Base-by-base conservation (phyloP, 2,888 invertebrate species). In the Caenorhabditis parvicauda region DNA sequence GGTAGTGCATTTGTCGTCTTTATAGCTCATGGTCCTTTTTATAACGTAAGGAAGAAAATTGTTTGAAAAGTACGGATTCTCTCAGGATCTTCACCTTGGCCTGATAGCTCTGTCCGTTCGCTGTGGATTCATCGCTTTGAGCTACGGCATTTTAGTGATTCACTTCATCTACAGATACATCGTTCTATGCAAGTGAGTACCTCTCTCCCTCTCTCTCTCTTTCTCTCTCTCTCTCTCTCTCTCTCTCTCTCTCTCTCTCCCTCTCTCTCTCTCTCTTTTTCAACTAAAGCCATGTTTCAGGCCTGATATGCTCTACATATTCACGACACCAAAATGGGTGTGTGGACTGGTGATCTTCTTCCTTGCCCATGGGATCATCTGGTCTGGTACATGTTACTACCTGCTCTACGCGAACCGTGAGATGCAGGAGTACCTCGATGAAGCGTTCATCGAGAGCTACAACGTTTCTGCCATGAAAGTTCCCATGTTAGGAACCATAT, bases 161-260 rank as follows among this genome's bases (percentile, higher is more conserved):
- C 61, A 62, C 29, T 62, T 62, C 48, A 62, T 62, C 28, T 62
- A 62, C 32, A 54, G 61, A 12, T 62, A 62, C 35, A 44, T 57
- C 14, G 61, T 56, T 21, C 49, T 61, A 12, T 49, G 50, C n/a
- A n/a, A n/a, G n/a, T n/a, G n/a, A n/a, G n/a, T n/a, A n/a, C n/a
- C n/a, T n/a, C n/a, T n/a, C n/a, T n/a, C n/a, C n/a, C n/a, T n/a
- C n/a, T n/a, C n/a, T n/a, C n/a, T n/a, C n/a, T n/a, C n/a, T n/a
- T n/a, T n/a, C n/a, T n/a, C n/a, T n/a, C n/a, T n/a, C n/a, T n/a
- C n/a, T n/a, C n/a, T n/a, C n/a, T n/a, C n/a, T n/a, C n/a, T n/a
- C n/a, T n/a, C n/a, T n/a, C n/a, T n/a, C n/a, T n/a, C n/a, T n/a
- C n/a, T n/a, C n/a, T n/a, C n/a, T n/a, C n/a, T n/a, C n/a, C n/a